A percentile compares a stretch with the other conserved stretches of the same genome.
These are phyloP conservation scores for Esox niger DNA, from an alignment of 2,113 vertebrate genomes.

Conservation along the genomic window DNA sequence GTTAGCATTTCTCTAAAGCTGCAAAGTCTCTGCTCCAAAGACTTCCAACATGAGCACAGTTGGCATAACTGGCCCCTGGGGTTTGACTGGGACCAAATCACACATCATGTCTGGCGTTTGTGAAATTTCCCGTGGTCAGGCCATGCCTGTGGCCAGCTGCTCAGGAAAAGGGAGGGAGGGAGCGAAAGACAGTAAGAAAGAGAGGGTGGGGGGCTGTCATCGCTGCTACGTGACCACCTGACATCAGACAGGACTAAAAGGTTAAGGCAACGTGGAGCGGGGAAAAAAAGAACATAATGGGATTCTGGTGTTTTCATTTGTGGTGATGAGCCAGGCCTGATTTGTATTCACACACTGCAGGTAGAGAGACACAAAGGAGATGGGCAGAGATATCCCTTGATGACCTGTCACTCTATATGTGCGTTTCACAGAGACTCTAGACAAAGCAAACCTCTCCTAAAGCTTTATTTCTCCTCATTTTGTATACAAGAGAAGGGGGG, in stretches of 20 bases:
- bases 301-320: constrained; percentile 29
- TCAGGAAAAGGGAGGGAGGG: background rate
- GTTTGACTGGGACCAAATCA: constrained; percentile 11
- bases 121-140: constrained; percentile 16
- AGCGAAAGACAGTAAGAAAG: background rate
- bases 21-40: constrained; percentile 24
- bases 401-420: background rate
- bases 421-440: background rate
- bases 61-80: constrained; percentile 31
- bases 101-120: background rate
- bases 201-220: background rate
- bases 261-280: background rate
- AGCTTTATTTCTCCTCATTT: background rate
- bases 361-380: background rate
- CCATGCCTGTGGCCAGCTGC: constrained; percentile 18
- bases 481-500: no score
- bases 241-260: background rate
- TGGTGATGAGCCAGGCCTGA: constrained; percentile 17
- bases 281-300: constrained; percentile 14
- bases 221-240: background rate
- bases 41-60: constrained; percentile 21
- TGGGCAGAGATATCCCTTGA: background rate
- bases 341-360: constrained; percentile 27
- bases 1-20: no score
- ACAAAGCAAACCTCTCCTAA: no score